Conservation (phyloP, 2,888 invertebrate species). For the Drosophila subquinaria region DNA sequence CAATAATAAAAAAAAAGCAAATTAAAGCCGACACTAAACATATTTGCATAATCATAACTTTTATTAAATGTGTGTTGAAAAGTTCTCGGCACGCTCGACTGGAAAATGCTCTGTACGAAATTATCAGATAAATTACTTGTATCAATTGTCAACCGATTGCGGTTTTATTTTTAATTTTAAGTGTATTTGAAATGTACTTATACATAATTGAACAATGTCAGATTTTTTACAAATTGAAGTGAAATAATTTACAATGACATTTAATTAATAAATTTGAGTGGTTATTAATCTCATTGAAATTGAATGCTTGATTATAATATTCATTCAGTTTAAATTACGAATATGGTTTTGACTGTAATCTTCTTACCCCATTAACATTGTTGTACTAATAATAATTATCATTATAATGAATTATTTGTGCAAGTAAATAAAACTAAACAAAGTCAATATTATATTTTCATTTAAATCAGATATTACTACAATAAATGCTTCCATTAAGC, state of each 20-base stretch:
- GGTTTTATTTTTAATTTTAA: too few relatives aligned
- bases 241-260: conserved; percentile 6
- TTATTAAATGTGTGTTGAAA: not conserved
- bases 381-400: too few relatives aligned
- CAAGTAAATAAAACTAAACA: too few relatives aligned
- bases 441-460: too few relatives aligned
- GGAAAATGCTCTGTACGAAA: not conserved
- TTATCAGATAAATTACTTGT: too few relatives aligned
- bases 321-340: not conserved
- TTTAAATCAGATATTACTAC: too few relatives aligned
- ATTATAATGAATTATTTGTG: too few relatives aligned
- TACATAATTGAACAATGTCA: not conserved
- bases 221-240: not conserved
- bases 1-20: not conserved
- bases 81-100: not conserved
- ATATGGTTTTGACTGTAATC: not conserved
- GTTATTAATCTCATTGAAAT: conserved; percentile 1
- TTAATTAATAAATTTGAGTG: not conserved
- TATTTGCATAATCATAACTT: conserved; percentile 22
- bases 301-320: not conserved
- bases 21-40: conserved; percentile 39
- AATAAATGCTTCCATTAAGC: too few relatives aligned
- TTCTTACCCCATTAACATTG: too few relatives aligned
- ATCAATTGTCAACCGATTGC: too few relatives aligned
- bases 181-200: not conserved